Evolutionary conservation across 2,113 vertebrate genomes (phyloP), one percentile per base, ranked within the genome.

Genomic region (Typhlomys cinereus): DNA sequence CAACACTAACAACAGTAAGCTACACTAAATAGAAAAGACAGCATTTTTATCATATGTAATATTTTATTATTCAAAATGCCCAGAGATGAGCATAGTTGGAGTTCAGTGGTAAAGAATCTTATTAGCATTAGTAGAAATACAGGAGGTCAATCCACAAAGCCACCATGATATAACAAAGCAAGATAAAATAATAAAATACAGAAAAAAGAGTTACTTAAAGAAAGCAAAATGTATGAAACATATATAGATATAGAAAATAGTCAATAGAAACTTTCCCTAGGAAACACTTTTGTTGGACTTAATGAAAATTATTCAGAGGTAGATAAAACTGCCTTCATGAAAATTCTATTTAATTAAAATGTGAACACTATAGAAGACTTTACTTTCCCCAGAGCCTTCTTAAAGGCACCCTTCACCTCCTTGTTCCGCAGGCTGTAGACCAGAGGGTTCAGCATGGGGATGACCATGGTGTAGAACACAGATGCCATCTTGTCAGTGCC

Each of bases 371-470:
- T 2, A 34, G 59, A 91, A 69, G 54, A 29, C 36, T 74, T 85
- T 69, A 34, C 73, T 34, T 95, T 96, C 52, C 75, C 44, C 57
- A 92, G 12, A 48, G n/a, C 41, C 25, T 90, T 96, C 39, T 67
- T 80, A 48, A 95, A 93, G 23, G 81, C 93, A 85, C 14, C 31
- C 57, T 93, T 96, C n/a, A 94, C 95, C 7, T 96, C 96, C 13
- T 78, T 85, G 85, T 94, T 96, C 13, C 94, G 62, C 44, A 95
- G 67, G 23, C 90, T 92, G 2, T 94, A 92, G 48, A 94, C 57
- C 59, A 94, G 5, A 0, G 94, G 91, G 1, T 95, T 96, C 78
- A 93, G 34, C 96, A 88, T 86, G 54, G 83, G 96, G 39, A 94
- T 66, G 21, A 90, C 4, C n/a, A 70, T 75, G 1, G 88, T 17